phyloP scores from a whole-genome alignment of 1,140 invertebrate genomes.

The Nautilus pompilius region DNA sequence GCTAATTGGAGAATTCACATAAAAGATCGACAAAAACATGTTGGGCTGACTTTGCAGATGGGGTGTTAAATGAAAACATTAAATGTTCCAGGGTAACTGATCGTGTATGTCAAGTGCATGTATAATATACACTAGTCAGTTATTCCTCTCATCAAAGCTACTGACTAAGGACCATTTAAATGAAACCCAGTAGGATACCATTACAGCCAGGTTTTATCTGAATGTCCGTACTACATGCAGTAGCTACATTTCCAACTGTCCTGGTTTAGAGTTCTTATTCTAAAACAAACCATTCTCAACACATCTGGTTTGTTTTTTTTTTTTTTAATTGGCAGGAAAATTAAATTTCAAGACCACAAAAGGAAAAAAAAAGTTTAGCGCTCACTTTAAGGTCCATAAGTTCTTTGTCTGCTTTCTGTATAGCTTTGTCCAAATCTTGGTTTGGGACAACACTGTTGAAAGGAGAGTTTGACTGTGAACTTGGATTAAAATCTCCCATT shows the following conservation, averaged over 20 bases:
- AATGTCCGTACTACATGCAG: background rate
- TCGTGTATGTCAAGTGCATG: no score
- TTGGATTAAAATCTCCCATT: constrained; percentile 71
- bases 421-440: constrained; percentile 67
- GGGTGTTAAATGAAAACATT: no score
- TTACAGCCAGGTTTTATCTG: background rate
- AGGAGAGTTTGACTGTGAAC: no score
- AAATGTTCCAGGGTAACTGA: no score
- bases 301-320: background rate
- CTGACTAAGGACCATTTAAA: no score
- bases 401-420: constrained; percentile 73
- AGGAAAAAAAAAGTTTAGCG: background rate
- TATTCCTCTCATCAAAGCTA: no score
- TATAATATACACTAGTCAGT: no score
- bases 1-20: no score
- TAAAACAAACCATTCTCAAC: background rate
- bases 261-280: background rate
- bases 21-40: no score
- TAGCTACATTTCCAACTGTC: no score
- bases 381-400: constrained; percentile 78
- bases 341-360: constrained; percentile 7
- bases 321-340: background rate
- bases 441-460: constrained; percentile 16
- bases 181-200: background rate
- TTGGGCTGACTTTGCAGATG: no score